A percentile compares a stretch with the other conserved stretches of the same genome.
These are phyloP conservation scores for Crossoptilon crossoptilon DNA, from an alignment of 2,797 vertebrate species.

Conservation along the genomic window DNA sequence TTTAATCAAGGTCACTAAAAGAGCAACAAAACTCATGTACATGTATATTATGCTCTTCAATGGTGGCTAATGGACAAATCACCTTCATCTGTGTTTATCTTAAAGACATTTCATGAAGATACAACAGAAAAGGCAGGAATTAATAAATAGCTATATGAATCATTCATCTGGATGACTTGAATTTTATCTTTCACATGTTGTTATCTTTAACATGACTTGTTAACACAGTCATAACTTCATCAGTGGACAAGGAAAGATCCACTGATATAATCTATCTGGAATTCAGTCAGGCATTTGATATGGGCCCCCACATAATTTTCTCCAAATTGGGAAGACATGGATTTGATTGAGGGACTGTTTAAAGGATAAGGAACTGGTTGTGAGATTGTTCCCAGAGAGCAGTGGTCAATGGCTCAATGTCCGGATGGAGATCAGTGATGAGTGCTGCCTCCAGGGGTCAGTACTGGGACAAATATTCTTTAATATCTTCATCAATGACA, in stretches of 20 bases:
- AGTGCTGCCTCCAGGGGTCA: neutral
- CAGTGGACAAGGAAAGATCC: neutral
- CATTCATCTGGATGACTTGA: neutral
- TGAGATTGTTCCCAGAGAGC: neutral
- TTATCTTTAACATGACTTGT: neutral
- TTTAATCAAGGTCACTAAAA: neutral
- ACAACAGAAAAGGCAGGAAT: neutral
- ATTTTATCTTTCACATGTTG: neutral
- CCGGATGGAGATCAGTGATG: neutral
- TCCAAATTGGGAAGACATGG: neutral
- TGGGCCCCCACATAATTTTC: neutral
- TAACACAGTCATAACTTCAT: neutral
- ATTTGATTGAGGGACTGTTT: neutral
- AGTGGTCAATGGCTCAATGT: neutral
- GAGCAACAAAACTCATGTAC: neutral
- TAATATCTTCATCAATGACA: neutral
- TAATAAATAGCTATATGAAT: neutral
- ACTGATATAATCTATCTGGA: neutral
- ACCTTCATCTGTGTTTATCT: neutral
- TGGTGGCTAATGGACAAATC: neutral
- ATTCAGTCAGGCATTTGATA: neutral
- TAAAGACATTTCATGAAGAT: neutral
- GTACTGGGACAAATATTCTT: neutral
- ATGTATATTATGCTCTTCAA: neutral
- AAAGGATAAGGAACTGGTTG: neutral